These are phyloP conservation scores for Larimichthys polyactis DNA, from an alignment of 2,113 vertebrate genomes.

Conservation along the genomic window DNA sequence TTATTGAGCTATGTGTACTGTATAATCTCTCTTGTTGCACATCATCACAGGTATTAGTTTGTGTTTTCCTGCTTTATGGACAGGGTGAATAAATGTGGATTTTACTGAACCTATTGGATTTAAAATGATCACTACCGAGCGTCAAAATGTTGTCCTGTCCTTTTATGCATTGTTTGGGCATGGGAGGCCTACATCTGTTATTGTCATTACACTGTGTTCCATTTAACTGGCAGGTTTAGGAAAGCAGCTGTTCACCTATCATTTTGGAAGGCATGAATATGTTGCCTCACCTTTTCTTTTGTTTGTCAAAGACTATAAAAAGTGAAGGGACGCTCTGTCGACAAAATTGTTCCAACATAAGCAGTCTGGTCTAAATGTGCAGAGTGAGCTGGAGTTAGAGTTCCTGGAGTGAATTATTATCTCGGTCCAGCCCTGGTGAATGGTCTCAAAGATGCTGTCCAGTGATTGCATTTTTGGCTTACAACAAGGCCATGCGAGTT, in stretches of 20 bases:
- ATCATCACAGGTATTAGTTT: neutral
- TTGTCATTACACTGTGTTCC: conserved; percentile 10
- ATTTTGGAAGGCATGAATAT: conserved; percentile 14
- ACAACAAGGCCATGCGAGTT: neutral
- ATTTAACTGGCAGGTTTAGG: neutral
- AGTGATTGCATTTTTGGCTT: conserved; percentile 41
- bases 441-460: conserved; percentile 24
- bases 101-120: neutral
- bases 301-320: neutral
- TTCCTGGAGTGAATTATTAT: conserved; percentile 27
- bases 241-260: neutral
- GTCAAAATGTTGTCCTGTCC: neutral
- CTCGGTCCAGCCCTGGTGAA: conserved; percentile 24
- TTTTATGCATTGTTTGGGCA: neutral
- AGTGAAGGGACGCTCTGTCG: neutral
- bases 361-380: conserved; percentile 22
- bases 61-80: conserved; percentile 5
- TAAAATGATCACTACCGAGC: neutral
- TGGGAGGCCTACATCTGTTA: neutral
- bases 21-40: neutral
- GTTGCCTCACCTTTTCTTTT: neutral
- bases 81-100: neutral
- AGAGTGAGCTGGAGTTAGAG: neutral
- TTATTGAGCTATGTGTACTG: too few species aligned
- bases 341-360: conserved; percentile 16